Evolutionary conservation across 1,140 invertebrate genomes (phyloP).

Genomic region (Caerostris darwini): DNA sequence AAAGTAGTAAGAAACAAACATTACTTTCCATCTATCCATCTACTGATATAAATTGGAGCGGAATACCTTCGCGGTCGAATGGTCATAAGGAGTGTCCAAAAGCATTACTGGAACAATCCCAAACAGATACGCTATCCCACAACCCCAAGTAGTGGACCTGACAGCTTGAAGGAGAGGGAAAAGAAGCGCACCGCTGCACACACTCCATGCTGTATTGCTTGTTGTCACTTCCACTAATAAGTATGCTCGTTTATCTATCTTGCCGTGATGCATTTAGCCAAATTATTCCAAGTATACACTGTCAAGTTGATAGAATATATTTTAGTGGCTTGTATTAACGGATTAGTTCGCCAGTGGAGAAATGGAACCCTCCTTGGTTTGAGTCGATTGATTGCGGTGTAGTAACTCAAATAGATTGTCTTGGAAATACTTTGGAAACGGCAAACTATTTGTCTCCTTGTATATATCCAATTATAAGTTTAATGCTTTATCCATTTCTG

Average conservation of each 20-base stretch:
- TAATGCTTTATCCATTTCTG: too few species aligned
- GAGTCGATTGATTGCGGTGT: not conserved
- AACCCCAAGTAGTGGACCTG: slow-evolving; percentile 12
- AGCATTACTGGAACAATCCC: slow-evolving; percentile 33
- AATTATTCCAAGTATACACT: slow-evolving; percentile 5
- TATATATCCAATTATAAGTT: too few species aligned
- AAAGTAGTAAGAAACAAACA: slow-evolving; percentile 13
- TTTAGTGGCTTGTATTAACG: not conserved
- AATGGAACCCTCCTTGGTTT: not conserved
- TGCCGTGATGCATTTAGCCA: slow-evolving; percentile 4
- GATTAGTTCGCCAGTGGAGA: not conserved
- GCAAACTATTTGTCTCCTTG: not conserved
- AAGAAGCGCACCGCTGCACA: not conserved
- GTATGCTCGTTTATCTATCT: not conserved
- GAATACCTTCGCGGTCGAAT: slow-evolving; percentile 27
- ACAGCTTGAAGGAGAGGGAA: slow-evolving; percentile 18
- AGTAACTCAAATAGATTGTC: not conserved
- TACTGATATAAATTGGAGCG: not conserved
- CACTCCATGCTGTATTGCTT: not conserved
- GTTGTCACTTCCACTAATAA: slow-evolving; percentile 58
- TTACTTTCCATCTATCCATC: not conserved
- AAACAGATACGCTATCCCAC: slow-evolving; percentile 15
- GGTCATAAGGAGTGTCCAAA: not conserved
- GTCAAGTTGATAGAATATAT: not conserved
- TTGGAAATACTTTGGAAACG: not conserved